These are phyloP conservation scores for Galaxias olidus DNA, from an alignment of 2,797 vertebrate species.

Conservation along the genomic window DNA sequence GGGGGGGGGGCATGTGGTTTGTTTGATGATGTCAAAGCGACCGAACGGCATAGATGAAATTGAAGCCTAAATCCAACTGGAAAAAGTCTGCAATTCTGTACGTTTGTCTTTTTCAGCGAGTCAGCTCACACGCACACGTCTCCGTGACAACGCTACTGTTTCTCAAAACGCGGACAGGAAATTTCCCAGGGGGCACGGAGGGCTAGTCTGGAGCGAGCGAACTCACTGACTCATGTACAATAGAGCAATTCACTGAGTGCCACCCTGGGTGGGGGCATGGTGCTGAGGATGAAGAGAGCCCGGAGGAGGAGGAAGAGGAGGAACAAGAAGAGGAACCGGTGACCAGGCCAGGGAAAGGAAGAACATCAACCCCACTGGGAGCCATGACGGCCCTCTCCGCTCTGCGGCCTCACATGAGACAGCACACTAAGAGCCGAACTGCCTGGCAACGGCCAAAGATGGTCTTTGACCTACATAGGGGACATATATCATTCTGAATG, in stretches of 20 bases:
- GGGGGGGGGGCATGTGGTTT: too few relatives aligned
- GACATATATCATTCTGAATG: conserved; percentile 28
- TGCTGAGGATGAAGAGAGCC: conserved; percentile 56
- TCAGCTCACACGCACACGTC: conserved; percentile 29
- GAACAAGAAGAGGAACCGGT: background rate
- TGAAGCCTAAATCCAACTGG: too few relatives aligned
- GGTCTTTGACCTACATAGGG: conserved; percentile 63
- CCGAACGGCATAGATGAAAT: too few relatives aligned
- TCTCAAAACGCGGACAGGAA: conserved; percentile 28
- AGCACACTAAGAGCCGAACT: conserved; percentile 53
- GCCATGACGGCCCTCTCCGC: conserved; percentile 43
- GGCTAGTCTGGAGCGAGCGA: conserved; percentile 26
- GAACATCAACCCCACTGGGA: conserved; percentile 51
- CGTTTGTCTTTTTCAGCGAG: background rate
- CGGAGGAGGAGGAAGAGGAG: background rate
- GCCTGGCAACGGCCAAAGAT: conserved; percentile 41
- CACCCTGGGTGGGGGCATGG: conserved; percentile 50
- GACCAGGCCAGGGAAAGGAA: background rate
- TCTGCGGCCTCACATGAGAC: conserved; percentile 44
- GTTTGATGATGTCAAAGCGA: too few relatives aligned
- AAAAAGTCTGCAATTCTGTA: too few relatives aligned
- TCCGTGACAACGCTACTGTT: conserved; percentile 23
- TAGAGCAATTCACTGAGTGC: conserved; percentile 62
- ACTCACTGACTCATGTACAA: conserved; percentile 56
- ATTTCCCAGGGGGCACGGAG: conserved; percentile 29